Evolutionary conservation across 2,113 vertebrate genomes (phyloP).

Genomic region (Coracopsis vasa): DNA sequence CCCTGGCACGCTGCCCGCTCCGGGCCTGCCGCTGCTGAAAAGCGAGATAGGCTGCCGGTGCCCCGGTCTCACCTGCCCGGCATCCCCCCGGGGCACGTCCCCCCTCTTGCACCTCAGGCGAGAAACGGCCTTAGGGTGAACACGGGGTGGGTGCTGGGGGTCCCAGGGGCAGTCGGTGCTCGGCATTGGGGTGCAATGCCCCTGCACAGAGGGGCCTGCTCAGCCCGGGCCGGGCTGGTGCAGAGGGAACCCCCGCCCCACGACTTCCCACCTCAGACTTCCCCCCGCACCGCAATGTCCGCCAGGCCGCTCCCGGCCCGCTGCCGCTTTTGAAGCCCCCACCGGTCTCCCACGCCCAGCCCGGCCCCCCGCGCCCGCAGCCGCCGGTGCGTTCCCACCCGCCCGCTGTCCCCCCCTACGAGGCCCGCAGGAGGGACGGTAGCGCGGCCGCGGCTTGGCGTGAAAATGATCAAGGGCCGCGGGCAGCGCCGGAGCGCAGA

Average conservation of each 20-base stretch:
- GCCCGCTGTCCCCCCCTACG: background rate
- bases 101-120: background rate
- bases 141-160: background rate
- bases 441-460: constrained; percentile 76
- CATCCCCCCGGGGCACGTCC: no score
- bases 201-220: background rate
- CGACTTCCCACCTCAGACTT: background rate
- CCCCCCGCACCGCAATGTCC: background rate
- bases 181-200: background rate
- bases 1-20: background rate
- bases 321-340: background rate
- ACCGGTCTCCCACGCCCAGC: background rate
- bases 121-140: background rate
- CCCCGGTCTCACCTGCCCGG: background rate
- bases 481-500: constrained; percentile 82
- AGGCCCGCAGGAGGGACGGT: constrained; percentile 48
- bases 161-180: background rate
- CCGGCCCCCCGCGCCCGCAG: background rate
- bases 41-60: background rate
- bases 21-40: background rate
- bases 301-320: background rate
- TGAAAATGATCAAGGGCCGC: constrained; percentile 89
- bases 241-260: background rate
- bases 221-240: background rate
- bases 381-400: constrained; percentile 28